Conservation (phyloP, 2,113 vertebrate genomes). For the Tupaia chinensis region DNA sequence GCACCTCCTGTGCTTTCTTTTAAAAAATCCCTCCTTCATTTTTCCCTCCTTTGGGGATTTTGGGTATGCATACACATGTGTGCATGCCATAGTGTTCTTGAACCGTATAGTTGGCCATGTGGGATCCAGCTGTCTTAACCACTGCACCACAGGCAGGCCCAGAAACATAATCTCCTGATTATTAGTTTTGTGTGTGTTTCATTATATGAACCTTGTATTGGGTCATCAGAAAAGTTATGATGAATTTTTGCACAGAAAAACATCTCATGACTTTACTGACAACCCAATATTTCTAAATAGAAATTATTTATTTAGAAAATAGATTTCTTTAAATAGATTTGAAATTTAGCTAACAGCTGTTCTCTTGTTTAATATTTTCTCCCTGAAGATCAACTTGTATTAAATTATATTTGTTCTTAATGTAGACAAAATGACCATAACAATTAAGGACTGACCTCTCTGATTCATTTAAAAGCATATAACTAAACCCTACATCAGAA, state of each 20-base stretch:
- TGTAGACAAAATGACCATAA: background rate
- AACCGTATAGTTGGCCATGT: no score
- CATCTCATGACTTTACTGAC: no score
- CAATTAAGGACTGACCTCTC: background rate
- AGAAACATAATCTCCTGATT: background rate
- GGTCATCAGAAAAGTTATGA: no score
- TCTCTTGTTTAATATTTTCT: background rate
- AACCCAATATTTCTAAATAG: background rate
- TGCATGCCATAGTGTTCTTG: no score
- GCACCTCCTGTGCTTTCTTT: no score
- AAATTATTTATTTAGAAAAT: slow-evolving; percentile 43
- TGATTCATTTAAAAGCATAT: slow-evolving; percentile 33
- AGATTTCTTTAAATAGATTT: slow-evolving; percentile 35
- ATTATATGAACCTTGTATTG: background rate
- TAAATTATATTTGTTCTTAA: slow-evolving; percentile 20
- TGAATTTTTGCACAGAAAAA: no score
- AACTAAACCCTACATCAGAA: slow-evolving; percentile 49
- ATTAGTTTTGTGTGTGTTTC: background rate
- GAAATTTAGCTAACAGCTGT: background rate
- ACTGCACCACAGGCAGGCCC: no score
- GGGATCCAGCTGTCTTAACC: no score
- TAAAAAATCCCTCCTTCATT: no score
- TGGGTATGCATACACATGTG: no score
- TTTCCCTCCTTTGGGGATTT: no score
- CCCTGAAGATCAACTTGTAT: background rate